Evolutionary conservation across 2,888 invertebrate genomes (phyloP).

Genomic region (Enchytraeus crypticus): DNA sequence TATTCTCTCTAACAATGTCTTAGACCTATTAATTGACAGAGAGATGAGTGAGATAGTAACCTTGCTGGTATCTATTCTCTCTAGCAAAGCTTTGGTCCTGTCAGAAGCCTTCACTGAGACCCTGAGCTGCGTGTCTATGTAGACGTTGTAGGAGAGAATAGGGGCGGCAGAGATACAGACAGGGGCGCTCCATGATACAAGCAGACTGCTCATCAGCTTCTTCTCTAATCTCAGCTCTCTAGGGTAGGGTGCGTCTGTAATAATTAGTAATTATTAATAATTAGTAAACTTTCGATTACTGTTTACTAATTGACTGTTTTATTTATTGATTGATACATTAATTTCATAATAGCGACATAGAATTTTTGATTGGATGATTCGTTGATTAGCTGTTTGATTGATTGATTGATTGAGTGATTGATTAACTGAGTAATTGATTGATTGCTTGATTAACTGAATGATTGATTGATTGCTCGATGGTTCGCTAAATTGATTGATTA

Average conservation of each 20-base stretch:
- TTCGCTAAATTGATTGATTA: neutral
- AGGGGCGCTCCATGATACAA: conserved; percentile 93
- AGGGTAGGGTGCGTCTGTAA: conserved; percentile 77
- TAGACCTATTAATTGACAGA: conserved; percentile 69
- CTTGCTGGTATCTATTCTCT: conserved; percentile 72
- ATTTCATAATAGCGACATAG: too few species aligned
- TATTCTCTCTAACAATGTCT: conserved; percentile 90
- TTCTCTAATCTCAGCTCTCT: conserved; percentile 90
- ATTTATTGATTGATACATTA: too few species aligned
- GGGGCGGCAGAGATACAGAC: neutral
- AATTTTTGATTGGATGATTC: too few species aligned
- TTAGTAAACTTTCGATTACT: neutral
- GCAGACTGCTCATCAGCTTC: conserved; percentile 92
- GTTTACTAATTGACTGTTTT: neutral
- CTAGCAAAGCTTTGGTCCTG: conserved; percentile 74
- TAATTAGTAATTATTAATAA: neutral
- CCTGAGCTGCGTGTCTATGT: conserved; percentile 90
- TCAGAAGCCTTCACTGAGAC: conserved; percentile 89
- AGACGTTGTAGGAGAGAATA: conserved; percentile 59
- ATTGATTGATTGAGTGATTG: too few species aligned
- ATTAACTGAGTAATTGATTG: too few species aligned
- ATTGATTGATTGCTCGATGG: too few species aligned
- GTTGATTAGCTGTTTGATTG: too few species aligned
- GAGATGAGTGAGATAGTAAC: too few species aligned
- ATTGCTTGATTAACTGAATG: too few species aligned